Evolutionary conservation across 2,113 vertebrate genomes (phyloP).

Genomic region (Spea multiplicata): DNA sequence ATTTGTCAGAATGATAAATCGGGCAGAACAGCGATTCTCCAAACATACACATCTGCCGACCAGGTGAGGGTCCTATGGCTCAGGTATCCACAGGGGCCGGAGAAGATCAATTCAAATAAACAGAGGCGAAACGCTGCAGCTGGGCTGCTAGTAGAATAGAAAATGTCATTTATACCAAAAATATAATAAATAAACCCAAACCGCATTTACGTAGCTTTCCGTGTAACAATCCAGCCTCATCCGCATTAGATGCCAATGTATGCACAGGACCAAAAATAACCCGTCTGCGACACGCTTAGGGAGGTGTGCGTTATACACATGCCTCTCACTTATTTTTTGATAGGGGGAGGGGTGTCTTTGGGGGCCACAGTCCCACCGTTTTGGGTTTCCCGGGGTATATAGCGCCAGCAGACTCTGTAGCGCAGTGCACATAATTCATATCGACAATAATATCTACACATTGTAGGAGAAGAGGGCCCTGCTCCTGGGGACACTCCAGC

Average conservation of each 20-base stretch:
- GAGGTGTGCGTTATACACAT: too few species aligned
- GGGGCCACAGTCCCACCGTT: too few species aligned
- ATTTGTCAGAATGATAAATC: slow-evolving; percentile 5
- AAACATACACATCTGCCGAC: slow-evolving; percentile 21
- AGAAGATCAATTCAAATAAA: slow-evolving; percentile 1
- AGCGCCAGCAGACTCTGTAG: too few species aligned
- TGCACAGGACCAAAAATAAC: too few species aligned
- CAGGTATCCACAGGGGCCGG: slow-evolving; percentile 2
- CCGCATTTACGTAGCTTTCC: background rate
- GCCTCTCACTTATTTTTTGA: too few species aligned
- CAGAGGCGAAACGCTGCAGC: background rate
- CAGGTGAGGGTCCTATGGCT: slow-evolving; percentile 10
- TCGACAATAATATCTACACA: too few species aligned
- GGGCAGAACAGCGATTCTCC: background rate
- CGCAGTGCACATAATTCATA: too few species aligned
- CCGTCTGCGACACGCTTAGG: too few species aligned
- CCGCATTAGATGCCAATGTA: background rate
- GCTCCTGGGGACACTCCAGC: too few species aligned
- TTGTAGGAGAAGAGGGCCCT: too few species aligned
- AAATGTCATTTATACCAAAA: background rate
- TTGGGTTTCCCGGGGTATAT: too few species aligned
- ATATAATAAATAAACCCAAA: background rate
- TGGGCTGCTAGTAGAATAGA: background rate
- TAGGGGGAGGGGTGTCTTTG: too few species aligned
- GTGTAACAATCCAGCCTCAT: background rate